Percentiles rank a stretch among this genome's conserved stretches.
phyloP scores from a whole-genome alignment of 2,888 invertebrate species.

The Orgyia antiqua region DNA sequence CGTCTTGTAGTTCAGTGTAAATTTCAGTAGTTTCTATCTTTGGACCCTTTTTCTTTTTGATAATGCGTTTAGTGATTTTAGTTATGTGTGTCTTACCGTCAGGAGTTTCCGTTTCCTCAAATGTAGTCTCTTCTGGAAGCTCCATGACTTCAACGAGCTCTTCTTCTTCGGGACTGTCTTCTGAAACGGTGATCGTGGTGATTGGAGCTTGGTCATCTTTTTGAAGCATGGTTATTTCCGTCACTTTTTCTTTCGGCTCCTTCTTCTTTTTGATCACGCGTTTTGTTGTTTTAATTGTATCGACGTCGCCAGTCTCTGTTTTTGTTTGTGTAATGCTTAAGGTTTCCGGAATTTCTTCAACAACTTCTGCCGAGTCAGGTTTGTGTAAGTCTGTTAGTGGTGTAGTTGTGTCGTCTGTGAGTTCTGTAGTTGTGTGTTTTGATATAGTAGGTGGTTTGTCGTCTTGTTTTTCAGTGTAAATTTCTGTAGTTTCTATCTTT shows the following conservation, averaged over 20 bases:
- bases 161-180: constrained; percentile 3
- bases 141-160: constrained; percentile 8
- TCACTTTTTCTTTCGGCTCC: constrained; percentile 57
- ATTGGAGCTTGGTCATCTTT: constrained; percentile 13
- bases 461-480: constrained; percentile 10
- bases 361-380: constrained; percentile 5
- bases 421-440: constrained; percentile 12
- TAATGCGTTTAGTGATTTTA: constrained; percentile 43
- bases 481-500: constrained; percentile 10
- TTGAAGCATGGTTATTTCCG: constrained; percentile 58
- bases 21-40: constrained; percentile 32
- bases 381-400: constrained; percentile 5
- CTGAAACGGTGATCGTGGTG: constrained; percentile 6
- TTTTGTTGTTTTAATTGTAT: constrained; percentile 47
- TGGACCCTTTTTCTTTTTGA: constrained; percentile 53
- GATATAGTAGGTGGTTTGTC: constrained; percentile 10
- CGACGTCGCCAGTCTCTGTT: constrained; percentile 14
- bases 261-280: constrained; percentile 59
- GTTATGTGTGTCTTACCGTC: constrained; percentile 38
- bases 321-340: constrained; percentile 8
- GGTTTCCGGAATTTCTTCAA: constrained; percentile 26
- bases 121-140: constrained; percentile 33
- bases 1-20: constrained; percentile 21
- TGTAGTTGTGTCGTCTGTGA: constrained; percentile 9
- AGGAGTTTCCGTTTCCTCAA: constrained; percentile 31